phyloP scores from a whole-genome alignment of 2,113 vertebrate species.

The Pterocles orientalis region DNA sequence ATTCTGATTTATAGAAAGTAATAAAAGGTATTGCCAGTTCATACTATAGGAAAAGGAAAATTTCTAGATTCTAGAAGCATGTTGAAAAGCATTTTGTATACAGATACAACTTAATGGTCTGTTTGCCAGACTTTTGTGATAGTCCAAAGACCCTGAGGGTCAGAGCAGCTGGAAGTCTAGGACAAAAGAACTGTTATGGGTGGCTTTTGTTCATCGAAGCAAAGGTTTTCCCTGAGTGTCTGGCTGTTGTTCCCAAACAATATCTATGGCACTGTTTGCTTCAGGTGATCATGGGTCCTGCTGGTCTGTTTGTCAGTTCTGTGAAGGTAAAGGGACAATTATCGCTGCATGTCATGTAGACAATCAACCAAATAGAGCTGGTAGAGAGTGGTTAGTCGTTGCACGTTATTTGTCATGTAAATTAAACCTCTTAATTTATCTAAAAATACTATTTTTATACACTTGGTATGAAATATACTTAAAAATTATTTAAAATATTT shows the following conservation, averaged over 20 bases:
- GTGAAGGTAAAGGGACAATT: constrained; percentile 76
- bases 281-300: constrained; percentile 70
- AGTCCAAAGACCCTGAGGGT: constrained; percentile 72
- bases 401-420: constrained; percentile 85
- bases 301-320: constrained; percentile 76
- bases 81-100: constrained; percentile 63
- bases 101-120: constrained; percentile 68
- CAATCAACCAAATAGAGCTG: constrained; percentile 82
- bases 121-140: constrained; percentile 71
- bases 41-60: constrained; percentile 11
- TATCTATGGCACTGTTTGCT: constrained; percentile 68
- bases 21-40: constrained; percentile 10
- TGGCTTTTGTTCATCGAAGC: constrained; percentile 73
- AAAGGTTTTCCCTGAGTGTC: constrained; percentile 71
- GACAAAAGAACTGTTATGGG: constrained; percentile 64
- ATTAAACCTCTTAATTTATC: constrained; percentile 82
- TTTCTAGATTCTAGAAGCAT: constrained; percentile 74
- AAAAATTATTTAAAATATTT: constrained; percentile 81
- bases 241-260: constrained; percentile 74
- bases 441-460: constrained; percentile 86
- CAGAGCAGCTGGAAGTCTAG: constrained; percentile 74
- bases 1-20: neutral
- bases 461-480: constrained; percentile 83
- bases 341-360: constrained; percentile 84
- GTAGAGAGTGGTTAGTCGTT: constrained; percentile 77